phyloP scores from a whole-genome alignment of 2,797 vertebrate genomes.

The Pantherophis alleghaniensis region DNA sequence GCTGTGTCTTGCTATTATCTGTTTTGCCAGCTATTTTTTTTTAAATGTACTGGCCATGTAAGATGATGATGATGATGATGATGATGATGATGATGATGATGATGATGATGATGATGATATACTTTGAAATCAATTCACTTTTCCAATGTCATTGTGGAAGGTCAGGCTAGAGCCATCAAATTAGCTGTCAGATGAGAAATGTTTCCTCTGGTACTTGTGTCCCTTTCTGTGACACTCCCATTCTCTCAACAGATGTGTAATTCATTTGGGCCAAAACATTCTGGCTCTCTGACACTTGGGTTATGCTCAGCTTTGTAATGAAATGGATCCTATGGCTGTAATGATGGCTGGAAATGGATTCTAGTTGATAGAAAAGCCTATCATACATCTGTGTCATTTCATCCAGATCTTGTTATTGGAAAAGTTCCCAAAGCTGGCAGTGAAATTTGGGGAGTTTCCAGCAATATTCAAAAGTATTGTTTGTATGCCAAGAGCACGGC shows the following conservation, averaged over 20 bases:
- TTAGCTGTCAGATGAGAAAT: neutral
- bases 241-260: slow-evolving; percentile 20
- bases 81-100: too few relatives aligned
- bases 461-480: slow-evolving; percentile 25
- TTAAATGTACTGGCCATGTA: neutral
- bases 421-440: slow-evolving; percentile 22
- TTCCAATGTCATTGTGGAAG: neutral
- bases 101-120: too few relatives aligned
- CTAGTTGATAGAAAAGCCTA: slow-evolving; percentile 19
- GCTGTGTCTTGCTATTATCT: neutral
- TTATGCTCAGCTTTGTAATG: slow-evolving; percentile 14
- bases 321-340: neutral
- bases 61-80: too few relatives aligned
- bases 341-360: neutral
- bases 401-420: slow-evolving; percentile 7
- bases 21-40: neutral
- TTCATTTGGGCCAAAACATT: slow-evolving; percentile 10
- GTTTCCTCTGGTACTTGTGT: neutral
- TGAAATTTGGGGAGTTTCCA: slow-evolving; percentile 21
- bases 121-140: neutral
- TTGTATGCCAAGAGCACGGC: slow-evolving; percentile 37
- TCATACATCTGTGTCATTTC: neutral
- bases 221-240: neutral
- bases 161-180: slow-evolving; percentile 16
- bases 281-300: neutral